Percentiles rank a stretch among this genome's conserved stretches.
phyloP scores from a whole-genome alignment of 2,113 vertebrate genomes.

The Odontesthes bonariensis region DNA sequence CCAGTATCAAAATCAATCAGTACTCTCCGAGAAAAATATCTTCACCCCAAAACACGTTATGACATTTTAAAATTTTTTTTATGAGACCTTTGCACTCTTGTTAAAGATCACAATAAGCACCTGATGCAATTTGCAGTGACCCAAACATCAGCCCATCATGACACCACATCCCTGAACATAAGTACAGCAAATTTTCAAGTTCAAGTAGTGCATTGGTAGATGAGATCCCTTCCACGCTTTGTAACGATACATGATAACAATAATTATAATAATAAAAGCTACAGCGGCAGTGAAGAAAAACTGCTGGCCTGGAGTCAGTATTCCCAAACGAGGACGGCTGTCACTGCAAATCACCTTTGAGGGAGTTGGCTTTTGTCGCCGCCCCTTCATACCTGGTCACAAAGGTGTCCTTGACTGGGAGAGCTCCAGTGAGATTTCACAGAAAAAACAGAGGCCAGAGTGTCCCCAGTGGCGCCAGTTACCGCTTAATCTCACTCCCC shows the following conservation, averaged over 20 bases:
- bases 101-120: slow-evolving; percentile 11
- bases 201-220: too few species aligned
- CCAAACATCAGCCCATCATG: slow-evolving; percentile 4
- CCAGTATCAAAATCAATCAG: too few species aligned
- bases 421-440: not conserved
- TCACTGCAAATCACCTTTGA: slow-evolving; percentile 10
- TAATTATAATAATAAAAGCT: too few species aligned
- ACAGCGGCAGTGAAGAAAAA: not conserved
- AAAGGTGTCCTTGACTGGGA: slow-evolving; percentile 25
- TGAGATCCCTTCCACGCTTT: too few species aligned
- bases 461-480: not conserved
- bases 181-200: too few species aligned
- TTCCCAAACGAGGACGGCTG: not conserved
- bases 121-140: slow-evolving; percentile 4
- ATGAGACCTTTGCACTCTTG: slow-evolving; percentile 10
- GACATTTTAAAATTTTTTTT: too few species aligned
- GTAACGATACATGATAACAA: too few species aligned
- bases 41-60: too few species aligned
- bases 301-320: slow-evolving; percentile 3
- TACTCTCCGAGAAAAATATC: too few species aligned
- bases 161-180: not conserved
- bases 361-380: slow-evolving; percentile 10
- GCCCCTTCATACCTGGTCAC: slow-evolving; percentile 14
- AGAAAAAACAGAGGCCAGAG: slow-evolving; percentile 11
- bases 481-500: slow-evolving; percentile 2